These are phyloP conservation scores for Dinothrombium tinctorium DNA, from an alignment of 1,140 invertebrate genomes.

Conservation along the genomic window DNA sequence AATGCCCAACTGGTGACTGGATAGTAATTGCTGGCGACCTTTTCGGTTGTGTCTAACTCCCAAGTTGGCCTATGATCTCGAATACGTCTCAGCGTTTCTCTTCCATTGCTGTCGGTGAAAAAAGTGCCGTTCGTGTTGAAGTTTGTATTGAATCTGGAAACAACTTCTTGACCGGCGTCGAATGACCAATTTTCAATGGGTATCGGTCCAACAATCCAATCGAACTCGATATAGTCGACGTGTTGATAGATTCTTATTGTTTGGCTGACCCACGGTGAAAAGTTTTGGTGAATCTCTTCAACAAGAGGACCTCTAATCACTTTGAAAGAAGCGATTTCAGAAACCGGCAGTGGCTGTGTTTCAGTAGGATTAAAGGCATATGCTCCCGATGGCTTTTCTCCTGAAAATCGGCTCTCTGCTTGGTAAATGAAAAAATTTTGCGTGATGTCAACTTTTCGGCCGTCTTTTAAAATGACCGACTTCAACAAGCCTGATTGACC, in stretches of 20 bases:
- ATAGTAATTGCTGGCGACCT: slow-evolving; percentile 27
- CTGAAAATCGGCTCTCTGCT: slow-evolving; percentile 8
- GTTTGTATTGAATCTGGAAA: slow-evolving; percentile 27
- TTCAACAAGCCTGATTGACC: slow-evolving; percentile 20
- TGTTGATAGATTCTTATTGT: slow-evolving; percentile 24
- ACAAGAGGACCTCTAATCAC: slow-evolving; percentile 23
- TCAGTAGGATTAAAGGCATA: slow-evolving; percentile 17
- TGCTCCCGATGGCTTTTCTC: slow-evolving; percentile 17
- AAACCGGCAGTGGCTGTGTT: slow-evolving; percentile 10
- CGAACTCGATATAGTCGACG: slow-evolving; percentile 43
- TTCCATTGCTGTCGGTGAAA: slow-evolving; percentile 81
- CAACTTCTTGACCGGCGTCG: slow-evolving; percentile 24
- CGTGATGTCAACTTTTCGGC: slow-evolving; percentile 7
- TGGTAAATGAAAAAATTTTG: slow-evolving; percentile 16
- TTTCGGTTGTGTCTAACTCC: slow-evolving; percentile 23
- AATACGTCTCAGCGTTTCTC: slow-evolving; percentile 40
- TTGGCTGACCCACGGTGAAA: slow-evolving; percentile 26
- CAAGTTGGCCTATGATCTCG: slow-evolving; percentile 23
- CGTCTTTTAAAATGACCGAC: slow-evolving; percentile 19
- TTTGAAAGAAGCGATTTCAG: slow-evolving; percentile 13
- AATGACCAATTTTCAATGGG: slow-evolving; percentile 25
- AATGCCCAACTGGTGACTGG: slow-evolving; percentile 25
- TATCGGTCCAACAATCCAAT: slow-evolving; percentile 84
- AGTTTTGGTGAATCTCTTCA: slow-evolving; percentile 27
- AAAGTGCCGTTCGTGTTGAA: slow-evolving; percentile 41